These are phyloP conservation scores for Drosophila tristis DNA, from an alignment of 1,140 invertebrate genomes.

Conservation along the genomic window DNA sequence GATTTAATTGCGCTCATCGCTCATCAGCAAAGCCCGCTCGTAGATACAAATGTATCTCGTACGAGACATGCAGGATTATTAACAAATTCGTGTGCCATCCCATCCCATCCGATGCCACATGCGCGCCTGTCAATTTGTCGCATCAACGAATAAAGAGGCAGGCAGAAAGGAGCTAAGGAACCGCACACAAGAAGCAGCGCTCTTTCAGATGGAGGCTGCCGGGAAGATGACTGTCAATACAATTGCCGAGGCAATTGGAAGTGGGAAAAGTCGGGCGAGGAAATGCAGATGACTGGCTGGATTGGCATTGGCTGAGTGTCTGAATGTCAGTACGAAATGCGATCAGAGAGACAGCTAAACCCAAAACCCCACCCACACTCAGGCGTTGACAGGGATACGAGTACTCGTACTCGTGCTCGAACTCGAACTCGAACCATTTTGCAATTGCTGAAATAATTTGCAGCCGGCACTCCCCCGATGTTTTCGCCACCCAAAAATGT, in stretches of 20 bases:
- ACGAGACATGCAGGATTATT: constrained; percentile 53
- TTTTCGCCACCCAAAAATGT: constrained; percentile 29
- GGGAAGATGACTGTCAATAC: constrained; percentile 63
- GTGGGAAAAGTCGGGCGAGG: constrained; percentile 39
- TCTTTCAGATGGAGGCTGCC: constrained; percentile 8
- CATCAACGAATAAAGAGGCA: constrained; percentile 52
- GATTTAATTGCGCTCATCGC: constrained; percentile 33
- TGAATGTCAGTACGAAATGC: constrained; percentile 67
- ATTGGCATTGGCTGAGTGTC: constrained; percentile 12
- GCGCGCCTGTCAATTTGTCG: constrained; percentile 65
- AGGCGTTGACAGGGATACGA: constrained; percentile 60
- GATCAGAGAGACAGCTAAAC: constrained; percentile 65
- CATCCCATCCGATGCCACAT: constrained; percentile 19
- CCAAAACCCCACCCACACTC: constrained; percentile 8
- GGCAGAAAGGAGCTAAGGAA: constrained; percentile 12
- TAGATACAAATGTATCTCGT: constrained; percentile 15
- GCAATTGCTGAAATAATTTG: constrained; percentile 66
- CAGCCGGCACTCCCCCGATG: constrained; percentile 39
- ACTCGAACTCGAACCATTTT: constrained; percentile 43
- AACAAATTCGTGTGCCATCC: constrained; percentile 60
- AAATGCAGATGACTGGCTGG: constrained; percentile 37
- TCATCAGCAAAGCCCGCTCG: constrained; percentile 11
- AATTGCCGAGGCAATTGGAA: constrained; percentile 62
- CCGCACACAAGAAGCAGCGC: constrained; percentile 12
- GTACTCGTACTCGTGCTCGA: too few relatives aligned